phyloP scores from a whole-genome alignment of 1,140 invertebrate genomes.

The Ceratina australensis region DNA sequence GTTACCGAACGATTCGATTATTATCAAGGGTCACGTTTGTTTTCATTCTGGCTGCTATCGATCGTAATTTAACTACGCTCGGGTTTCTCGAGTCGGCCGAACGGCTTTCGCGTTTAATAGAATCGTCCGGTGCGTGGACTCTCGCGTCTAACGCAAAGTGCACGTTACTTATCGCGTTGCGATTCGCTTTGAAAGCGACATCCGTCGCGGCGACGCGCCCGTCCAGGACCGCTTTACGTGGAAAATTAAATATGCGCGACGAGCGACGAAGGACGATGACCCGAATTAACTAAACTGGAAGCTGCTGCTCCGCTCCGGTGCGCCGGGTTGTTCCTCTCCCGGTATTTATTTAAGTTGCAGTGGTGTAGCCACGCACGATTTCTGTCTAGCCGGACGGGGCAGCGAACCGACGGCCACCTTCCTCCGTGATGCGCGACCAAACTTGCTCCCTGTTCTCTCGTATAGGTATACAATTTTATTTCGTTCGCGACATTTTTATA shows the following conservation, averaged over 20 bases:
- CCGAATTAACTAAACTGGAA: slow-evolving; percentile 67
- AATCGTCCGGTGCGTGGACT: slow-evolving; percentile 2
- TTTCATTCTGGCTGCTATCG: slow-evolving; percentile 2
- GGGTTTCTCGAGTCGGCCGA: slow-evolving; percentile 3
- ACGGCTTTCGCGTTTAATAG: slow-evolving; percentile 46
- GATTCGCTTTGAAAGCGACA: slow-evolving; percentile 40
- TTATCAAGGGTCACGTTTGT: background rate
- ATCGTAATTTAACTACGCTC: slow-evolving; percentile 22
- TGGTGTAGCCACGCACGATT: slow-evolving; percentile 29
- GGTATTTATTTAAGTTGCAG: slow-evolving; percentile 63
- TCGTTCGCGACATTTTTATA: too few relatives aligned
- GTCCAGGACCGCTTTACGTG: slow-evolving; percentile 22
- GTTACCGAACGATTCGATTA: background rate
- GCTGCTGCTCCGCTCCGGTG: slow-evolving; percentile 16
- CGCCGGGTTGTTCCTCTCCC: slow-evolving; percentile 45
- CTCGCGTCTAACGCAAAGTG: slow-evolving; percentile 3
- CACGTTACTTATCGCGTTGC: slow-evolving; percentile 10
- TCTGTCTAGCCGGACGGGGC: background rate
- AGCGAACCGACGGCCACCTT: too few relatives aligned
- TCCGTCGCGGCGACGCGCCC: slow-evolving; percentile 12
- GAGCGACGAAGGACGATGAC: slow-evolving; percentile 64
- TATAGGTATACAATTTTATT: too few relatives aligned
- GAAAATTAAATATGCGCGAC: slow-evolving; percentile 55
- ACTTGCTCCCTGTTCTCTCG: background rate
- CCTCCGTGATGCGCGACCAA: background rate